phyloP scores from a whole-genome alignment of 2,888 invertebrate species.

The Lithophane semibrunnea region DNA sequence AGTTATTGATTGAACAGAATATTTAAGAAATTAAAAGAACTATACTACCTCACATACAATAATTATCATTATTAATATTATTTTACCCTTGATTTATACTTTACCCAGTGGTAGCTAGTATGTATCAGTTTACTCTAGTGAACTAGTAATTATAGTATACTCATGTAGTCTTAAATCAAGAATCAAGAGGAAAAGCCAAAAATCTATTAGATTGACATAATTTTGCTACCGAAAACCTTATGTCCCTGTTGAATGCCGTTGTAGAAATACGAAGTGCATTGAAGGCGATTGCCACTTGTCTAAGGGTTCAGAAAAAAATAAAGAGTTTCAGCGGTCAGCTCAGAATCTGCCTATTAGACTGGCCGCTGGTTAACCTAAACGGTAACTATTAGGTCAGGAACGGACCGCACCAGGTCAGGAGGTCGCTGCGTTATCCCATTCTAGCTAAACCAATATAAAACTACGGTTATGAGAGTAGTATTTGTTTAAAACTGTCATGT shows the following conservation, averaged over 20 bases:
- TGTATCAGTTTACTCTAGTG: not conserved
- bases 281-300: not conserved
- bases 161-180: not conserved
- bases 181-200: not conserved
- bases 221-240: no score
- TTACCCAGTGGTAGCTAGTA: not conserved
- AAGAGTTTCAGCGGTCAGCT: no score
- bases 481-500: constrained; percentile 28
- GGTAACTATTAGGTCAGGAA: constrained; percentile 10
- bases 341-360: no score
- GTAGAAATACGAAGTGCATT: not conserved
- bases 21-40: not conserved
- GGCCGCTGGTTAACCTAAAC: no score
- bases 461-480: constrained; percentile 16
- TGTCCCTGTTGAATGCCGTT: no score
- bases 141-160: not conserved
- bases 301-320: no score
- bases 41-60: no score
- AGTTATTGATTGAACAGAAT: not conserved
- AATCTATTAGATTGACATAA: no score
- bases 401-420: constrained; percentile 28
- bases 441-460: constrained; percentile 33
- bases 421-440: constrained; percentile 14
- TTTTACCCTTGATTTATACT: no score
- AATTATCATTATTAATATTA: not conserved